These are phyloP conservation scores for Ernsta delagoae DNA, from an alignment of 2,888 invertebrate genomes.

Conservation along the genomic window DNA sequence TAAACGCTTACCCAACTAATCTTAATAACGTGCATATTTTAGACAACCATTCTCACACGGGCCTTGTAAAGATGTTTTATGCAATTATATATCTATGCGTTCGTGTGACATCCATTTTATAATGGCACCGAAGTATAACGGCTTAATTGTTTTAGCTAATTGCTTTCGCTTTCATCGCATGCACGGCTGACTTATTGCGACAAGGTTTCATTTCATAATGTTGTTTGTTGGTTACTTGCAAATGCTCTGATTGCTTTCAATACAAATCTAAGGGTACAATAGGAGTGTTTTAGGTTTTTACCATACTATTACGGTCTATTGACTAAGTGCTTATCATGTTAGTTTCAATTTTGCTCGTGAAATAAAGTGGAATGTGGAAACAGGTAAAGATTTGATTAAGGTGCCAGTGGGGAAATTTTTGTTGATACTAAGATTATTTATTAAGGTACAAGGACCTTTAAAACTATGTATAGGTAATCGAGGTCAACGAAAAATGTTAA, in stretches of 20 bases:
- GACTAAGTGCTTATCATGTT: neutral
- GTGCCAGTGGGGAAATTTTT: no score
- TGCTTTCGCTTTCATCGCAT: neutral
- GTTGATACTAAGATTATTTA: no score
- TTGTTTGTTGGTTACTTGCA: neutral
- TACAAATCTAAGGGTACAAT: neutral
- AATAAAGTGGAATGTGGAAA: no score
- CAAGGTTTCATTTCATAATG: neutral
- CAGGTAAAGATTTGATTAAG: no score
- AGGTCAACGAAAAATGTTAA: no score
- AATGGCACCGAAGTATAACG: neutral
- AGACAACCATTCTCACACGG: no score
- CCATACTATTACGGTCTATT: slow-evolving; percentile 1
- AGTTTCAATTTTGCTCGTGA: no score
- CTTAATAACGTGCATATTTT: no score
- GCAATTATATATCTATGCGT: neutral
- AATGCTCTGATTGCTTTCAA: neutral
- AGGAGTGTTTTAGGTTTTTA: neutral
- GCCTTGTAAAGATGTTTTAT: no score
- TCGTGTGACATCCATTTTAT: neutral
- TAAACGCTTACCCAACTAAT: no score
- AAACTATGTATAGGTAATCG: no score
- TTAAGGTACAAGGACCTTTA: no score
- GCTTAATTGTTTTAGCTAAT: slow-evolving; percentile 1
- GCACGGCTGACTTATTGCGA: neutral